Conservation (phyloP, 2,797 vertebrate genomes). For the Meriones psammophilus region DNA sequence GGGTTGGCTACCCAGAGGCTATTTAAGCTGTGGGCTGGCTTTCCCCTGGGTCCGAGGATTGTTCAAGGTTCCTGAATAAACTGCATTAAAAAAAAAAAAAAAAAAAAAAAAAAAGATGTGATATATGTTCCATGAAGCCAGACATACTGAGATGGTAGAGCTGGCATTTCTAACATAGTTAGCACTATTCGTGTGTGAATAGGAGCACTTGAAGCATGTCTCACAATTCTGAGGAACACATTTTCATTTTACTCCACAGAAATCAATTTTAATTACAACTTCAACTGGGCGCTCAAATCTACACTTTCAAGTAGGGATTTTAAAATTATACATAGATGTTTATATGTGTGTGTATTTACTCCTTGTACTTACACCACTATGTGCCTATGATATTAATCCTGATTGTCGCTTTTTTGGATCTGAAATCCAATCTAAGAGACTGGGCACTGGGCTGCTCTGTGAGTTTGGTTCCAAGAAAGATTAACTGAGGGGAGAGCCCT, state of each 20-base stretch:
- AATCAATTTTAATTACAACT: conserved; percentile 14
- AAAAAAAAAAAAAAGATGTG: too few species aligned
- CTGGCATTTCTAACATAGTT: not conserved
- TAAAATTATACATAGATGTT: not conserved
- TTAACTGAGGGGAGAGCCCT: too few species aligned
- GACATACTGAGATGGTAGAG: not conserved
- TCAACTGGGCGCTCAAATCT: not conserved
- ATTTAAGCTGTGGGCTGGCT: too few species aligned
- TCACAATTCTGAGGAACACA: not conserved
- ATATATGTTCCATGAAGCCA: not conserved
- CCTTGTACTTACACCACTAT: not conserved
- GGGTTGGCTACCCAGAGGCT: too few species aligned
- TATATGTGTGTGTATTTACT: not conserved
- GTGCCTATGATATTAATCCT: not conserved
- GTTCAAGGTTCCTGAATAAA: too few species aligned
- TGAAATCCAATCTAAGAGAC: not conserved
- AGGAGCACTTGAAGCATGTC: not conserved
- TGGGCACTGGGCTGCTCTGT: not conserved
- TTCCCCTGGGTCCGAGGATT: too few species aligned
- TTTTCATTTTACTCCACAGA: not conserved
- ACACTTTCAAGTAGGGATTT: not conserved
- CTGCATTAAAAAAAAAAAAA: too few species aligned
- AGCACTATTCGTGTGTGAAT: not conserved
- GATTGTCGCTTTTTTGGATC: not conserved
- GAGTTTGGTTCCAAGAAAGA: not conserved